A percentile compares a stretch with the other conserved stretches of the same genome.
These are phyloP conservation scores for Marasmarcha lunaedactyla DNA, from an alignment of 2,888 invertebrate genomes.

Conservation along the genomic window DNA sequence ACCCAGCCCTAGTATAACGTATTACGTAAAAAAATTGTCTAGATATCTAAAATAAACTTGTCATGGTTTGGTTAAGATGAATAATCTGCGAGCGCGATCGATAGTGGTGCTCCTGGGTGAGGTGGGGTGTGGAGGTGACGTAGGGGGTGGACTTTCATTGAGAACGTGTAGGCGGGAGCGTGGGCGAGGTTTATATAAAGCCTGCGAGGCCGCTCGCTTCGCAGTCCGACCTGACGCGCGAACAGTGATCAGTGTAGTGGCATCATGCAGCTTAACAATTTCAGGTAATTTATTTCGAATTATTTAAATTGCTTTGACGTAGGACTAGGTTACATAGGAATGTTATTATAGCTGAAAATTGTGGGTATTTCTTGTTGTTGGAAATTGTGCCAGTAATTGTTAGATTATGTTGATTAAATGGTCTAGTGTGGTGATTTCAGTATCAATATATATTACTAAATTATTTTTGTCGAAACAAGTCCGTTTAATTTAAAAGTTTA, in stretches of 20 bases:
- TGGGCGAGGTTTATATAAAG: conserved; percentile 63
- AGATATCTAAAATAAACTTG: conserved; percentile 3
- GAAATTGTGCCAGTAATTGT: too few species aligned
- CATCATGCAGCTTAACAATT: conserved; percentile 34
- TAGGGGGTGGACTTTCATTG: conserved; percentile 67
- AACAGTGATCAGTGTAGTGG: too few species aligned
- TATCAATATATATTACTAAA: too few species aligned
- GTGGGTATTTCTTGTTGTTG: too few species aligned
- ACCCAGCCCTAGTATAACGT: too few species aligned
- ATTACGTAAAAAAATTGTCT: too few species aligned
- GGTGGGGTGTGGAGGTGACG: conserved; percentile 18
- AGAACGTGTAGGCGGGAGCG: conserved; percentile 76
- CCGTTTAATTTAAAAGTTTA: too few species aligned
- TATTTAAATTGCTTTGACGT: background rate
- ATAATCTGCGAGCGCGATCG: conserved; percentile 62
- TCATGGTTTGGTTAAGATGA: conserved; percentile 19
- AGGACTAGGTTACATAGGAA: too few species aligned
- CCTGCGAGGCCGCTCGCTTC: conserved; percentile 38
- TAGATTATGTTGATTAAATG: too few species aligned
- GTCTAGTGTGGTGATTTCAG: too few species aligned
- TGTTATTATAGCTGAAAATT: too few species aligned
- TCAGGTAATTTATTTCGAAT: conserved; percentile 29
- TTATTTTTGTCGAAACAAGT: too few species aligned
- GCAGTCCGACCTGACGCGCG: conserved; percentile 48
- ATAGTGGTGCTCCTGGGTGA: conserved; percentile 39